These are phyloP conservation scores for Ceratoteleas bidentatus DNA, from an alignment of 1,140 invertebrate species.

Conservation along the genomic window DNA sequence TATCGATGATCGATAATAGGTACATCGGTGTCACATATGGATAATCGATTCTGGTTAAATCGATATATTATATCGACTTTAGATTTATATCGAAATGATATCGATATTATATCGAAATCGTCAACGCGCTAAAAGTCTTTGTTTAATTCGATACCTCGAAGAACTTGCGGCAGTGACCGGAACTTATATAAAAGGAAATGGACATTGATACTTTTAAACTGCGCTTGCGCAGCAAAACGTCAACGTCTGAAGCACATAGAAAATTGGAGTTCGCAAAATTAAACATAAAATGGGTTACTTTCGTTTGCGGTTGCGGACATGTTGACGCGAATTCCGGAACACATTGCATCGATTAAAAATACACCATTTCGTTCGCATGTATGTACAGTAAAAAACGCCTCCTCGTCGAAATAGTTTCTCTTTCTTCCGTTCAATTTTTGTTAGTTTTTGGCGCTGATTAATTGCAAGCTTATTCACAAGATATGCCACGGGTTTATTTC, in stretches of 20 bases:
- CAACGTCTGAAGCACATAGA: conserved; percentile 7
- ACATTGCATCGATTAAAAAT: conserved; percentile 71
- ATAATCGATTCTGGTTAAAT: too few species aligned
- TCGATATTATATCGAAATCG: not conserved
- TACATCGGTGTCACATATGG: not conserved
- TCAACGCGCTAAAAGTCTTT: not conserved
- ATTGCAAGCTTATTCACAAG: conserved; percentile 43
- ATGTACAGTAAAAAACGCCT: conserved; percentile 70
- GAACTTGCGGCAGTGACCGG: conserved; percentile 1
- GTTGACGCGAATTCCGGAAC: conserved; percentile 69
- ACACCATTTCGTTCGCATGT: conserved; percentile 49
- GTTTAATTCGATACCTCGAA: conserved; percentile 4
- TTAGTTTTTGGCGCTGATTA: conserved; percentile 41
- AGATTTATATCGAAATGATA: not conserved
- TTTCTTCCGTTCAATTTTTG: conserved; percentile 7
- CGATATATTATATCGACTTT: not conserved
- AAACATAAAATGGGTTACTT: conserved; percentile 9
- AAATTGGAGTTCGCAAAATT: not conserved
- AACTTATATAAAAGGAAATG: conserved; percentile 5
- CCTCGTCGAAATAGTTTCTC: conserved; percentile 34
- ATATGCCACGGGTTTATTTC: conserved; percentile 35
- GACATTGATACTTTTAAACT: not conserved
- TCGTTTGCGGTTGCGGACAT: conserved; percentile 4
- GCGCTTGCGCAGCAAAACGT: not conserved
- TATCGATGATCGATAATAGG: not conserved